Base-by-base conservation (phyloP, 2,113 vertebrate species). In the Stigmatopora nigra region DNA sequence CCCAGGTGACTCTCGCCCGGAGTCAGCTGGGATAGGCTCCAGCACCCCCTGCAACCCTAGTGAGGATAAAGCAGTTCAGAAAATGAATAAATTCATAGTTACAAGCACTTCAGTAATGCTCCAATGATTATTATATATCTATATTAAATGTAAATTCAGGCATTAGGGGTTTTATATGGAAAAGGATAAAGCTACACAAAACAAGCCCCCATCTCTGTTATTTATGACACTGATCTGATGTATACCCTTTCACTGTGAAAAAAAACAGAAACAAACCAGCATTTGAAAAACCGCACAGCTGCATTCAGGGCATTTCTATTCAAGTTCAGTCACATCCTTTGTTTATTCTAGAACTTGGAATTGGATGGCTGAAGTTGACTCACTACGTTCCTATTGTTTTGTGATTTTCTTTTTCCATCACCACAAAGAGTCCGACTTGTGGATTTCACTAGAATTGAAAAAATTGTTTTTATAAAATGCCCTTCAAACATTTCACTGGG, bases 261-360 rank as follows among this genome's bases (percentile, higher is more conserved):
- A 71, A 19, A 12, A 67, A 38, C 49, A 36, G 69, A 19, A 12
- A 67, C 14, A 41, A 65, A 82, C 65, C 70, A 78, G 73, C 73
- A 75, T 49, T 62, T 72, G 3, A 35, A 47, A 64, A 47, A 61
- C 16, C 13, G 16, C 60, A 55, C 67, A 76, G 52, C 61, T 72
- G 57, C n/a, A 60, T 75, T 79, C 60, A 76, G 72, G 73, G 68
- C 73, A 75, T 82, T 83, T 63, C 59, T 56, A 67, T 60, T 60
- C 7, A 52, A 1, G 53, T 78, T 48, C 9, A 41, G 16, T 46
- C 17, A 48, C 9, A 4, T 69, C 35, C n/a, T 69, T 53, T 64
- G 20, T 60, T 58, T 19, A 31, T 41, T 69, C 19, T 55, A 59
- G 19, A 62, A 59, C 36, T 57, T 71, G 2, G 36, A 20, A 56